Conservation (phyloP, 2,113 vertebrate species). For the Phrynosoma platyrhinos region DNA sequence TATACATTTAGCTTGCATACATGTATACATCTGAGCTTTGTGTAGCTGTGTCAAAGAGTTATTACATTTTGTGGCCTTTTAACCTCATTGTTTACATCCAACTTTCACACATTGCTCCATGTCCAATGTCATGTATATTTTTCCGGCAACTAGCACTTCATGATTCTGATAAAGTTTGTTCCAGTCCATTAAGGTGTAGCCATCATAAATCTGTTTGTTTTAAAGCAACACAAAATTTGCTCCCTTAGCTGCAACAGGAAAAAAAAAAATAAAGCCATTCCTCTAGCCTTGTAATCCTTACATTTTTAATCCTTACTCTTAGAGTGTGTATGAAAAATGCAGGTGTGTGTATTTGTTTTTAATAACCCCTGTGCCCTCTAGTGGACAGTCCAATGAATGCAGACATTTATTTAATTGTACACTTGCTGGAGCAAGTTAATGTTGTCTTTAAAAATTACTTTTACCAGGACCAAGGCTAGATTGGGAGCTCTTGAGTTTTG, state of each 20-base stretch:
- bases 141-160: background rate
- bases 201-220: background rate
- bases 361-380: conserved; percentile 5
- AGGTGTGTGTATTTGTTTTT: no score
- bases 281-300: background rate
- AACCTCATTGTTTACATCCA: background rate
- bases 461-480: background rate
- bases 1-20: background rate
- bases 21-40: background rate
- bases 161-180: background rate
- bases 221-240: background rate
- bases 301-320: background rate
- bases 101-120: background rate
- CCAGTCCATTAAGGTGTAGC: background rate
- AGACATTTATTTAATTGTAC: background rate
- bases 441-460: background rate
- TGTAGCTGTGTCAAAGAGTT: background rate
- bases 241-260: background rate
- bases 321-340: no score
- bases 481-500: background rate
- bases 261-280: no score
- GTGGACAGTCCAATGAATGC: background rate
- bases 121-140: background rate
- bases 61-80: background rate
- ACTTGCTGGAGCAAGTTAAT: background rate